These are phyloP conservation scores for Lemur catta DNA, from an alignment of 2,797 vertebrate genomes.

Conservation along the genomic window DNA sequence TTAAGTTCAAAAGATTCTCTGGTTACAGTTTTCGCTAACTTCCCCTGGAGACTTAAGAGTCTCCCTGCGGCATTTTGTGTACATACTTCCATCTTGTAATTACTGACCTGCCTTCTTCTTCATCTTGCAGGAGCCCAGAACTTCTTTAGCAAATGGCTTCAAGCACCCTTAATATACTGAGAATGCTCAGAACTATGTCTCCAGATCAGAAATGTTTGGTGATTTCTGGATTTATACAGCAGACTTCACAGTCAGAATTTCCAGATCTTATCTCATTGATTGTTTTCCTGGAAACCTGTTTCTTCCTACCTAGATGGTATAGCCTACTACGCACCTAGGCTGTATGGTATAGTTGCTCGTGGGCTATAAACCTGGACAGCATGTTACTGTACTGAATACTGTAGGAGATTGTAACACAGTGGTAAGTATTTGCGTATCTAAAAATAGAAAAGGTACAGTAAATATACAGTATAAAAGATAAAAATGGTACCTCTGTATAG, in stretches of 20 bases:
- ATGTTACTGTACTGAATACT: not conserved
- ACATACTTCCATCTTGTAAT: not conserved
- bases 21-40: not conserved
- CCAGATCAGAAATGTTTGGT: not conserved
- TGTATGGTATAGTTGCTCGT: not conserved
- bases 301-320: not conserved
- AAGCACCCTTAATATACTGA: not conserved
- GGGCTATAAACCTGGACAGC: not conserved
- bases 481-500: not conserved
- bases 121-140: not conserved
- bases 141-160: not conserved
- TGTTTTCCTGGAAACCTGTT: not conserved
- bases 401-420: not conserved
- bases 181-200: not conserved
- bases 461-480: not conserved
- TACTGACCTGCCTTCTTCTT: not conserved
- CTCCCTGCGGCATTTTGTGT: not conserved
- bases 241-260: not conserved
- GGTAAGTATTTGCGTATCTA: not conserved
- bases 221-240: not conserved
- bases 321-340: not conserved
- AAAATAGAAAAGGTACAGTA: not conserved
- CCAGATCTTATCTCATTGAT: not conserved
- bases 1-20: not conserved
- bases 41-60: not conserved